Evolutionary conservation across 2,113 vertebrate species (phyloP).

Genomic region (Spilogale gracilis): DNA sequence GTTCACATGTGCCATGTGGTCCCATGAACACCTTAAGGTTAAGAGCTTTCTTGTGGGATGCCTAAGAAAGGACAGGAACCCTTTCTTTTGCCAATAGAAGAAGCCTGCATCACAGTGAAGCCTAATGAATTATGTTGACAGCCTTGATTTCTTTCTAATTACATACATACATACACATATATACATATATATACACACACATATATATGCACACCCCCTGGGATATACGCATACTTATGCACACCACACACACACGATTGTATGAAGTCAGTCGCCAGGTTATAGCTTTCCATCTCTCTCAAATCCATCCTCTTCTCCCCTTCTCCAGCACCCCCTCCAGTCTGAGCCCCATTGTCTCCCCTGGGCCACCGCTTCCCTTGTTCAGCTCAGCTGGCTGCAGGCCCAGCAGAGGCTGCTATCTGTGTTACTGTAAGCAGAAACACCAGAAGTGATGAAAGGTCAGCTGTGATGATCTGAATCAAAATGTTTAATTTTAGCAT

Average conservation of each 20-base stretch:
- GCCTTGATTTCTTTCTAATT: neutral
- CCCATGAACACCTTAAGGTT: neutral
- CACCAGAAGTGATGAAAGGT: neutral
- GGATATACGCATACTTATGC: fast-evolving
- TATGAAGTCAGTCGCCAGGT: neutral
- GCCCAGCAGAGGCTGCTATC: neutral
- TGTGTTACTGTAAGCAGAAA: neutral
- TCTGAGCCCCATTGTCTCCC: neutral
- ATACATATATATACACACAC: no score
- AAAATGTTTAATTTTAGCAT: constrained; percentile 36
- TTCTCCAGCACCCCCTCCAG: neutral
- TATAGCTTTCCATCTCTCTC: neutral
- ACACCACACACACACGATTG: neutral
- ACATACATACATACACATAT: neutral
- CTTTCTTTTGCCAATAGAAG: constrained; percentile 1
- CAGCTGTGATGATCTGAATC: neutral
- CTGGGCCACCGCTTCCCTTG: neutral
- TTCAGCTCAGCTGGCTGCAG: neutral
- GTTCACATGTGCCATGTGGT: neutral
- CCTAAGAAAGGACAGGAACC: neutral
- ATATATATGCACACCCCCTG: neutral
- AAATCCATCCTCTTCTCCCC: no score
- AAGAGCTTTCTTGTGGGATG: neutral
- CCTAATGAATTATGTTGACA: neutral
- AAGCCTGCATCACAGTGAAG: neutral